phyloP scores from a whole-genome alignment of 2,797 vertebrate species.

The Premnoplex brunnescens region DNA sequence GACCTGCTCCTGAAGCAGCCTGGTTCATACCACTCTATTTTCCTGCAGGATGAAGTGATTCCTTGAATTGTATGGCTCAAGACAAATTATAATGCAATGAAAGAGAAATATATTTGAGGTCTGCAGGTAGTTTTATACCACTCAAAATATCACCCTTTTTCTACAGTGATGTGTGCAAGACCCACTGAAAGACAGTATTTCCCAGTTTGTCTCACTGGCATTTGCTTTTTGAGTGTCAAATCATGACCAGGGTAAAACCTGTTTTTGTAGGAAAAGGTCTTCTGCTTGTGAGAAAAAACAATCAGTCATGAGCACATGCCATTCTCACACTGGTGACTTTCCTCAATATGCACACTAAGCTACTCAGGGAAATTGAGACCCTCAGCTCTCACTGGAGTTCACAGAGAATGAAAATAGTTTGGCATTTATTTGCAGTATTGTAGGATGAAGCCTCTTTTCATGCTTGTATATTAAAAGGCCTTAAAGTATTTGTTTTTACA shows the following conservation, averaged over 20 bases:
- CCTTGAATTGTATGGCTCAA: background rate
- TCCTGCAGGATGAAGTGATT: background rate
- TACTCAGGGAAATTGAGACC: background rate
- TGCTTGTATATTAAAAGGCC: background rate
- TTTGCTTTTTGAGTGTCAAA: background rate
- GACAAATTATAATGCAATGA: background rate
- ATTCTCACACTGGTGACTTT: background rate
- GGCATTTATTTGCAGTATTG: background rate
- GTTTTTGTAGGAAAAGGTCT: background rate
- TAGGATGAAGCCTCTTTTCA: background rate
- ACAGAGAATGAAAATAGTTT: background rate
- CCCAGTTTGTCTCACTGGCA: background rate
- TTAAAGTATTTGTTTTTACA: conserved; percentile 32
- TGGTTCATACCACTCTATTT: background rate
- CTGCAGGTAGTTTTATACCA: background rate
- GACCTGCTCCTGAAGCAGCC: background rate
- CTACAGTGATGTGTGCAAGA: background rate
- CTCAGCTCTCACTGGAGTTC: background rate
- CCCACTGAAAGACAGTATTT: background rate
- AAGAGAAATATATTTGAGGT: background rate
- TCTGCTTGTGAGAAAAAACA: background rate
- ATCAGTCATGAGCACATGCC: background rate
- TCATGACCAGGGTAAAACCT: background rate
- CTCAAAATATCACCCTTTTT: background rate
- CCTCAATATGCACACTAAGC: background rate